Evolutionary conservation across 2,888 invertebrate species (phyloP).

Genomic region (Ectemnius cavifrons): DNA sequence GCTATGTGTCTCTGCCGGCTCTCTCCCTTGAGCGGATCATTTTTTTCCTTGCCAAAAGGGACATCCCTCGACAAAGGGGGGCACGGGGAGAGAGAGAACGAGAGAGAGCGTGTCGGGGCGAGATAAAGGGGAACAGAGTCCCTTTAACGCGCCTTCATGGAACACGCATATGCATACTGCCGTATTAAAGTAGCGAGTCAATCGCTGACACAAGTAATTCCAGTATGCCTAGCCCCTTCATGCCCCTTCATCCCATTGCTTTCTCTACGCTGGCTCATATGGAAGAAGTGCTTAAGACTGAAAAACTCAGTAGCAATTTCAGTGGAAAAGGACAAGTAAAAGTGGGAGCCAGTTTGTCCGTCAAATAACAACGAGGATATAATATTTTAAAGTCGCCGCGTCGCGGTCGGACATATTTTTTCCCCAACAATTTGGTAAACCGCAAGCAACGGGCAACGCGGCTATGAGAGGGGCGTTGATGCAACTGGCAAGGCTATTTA

Average conservation of each 20-base stretch:
- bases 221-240: neutral
- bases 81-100: slow-evolving; percentile 28
- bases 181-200: slow-evolving; percentile 56
- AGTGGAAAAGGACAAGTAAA: neutral
- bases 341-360: neutral
- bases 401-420: slow-evolving; percentile 24
- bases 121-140: slow-evolving; percentile 50
- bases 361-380: slow-evolving; percentile 14
- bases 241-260: neutral
- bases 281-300: too few species aligned
- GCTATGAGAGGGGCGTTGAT: slow-evolving; percentile 53
- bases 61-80: neutral
- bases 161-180: slow-evolving; percentile 46
- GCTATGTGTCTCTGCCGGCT: slow-evolving; percentile 50
- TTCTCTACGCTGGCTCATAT: too few species aligned
- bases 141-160: slow-evolving; percentile 71
- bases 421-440: slow-evolving; percentile 49
- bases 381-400: slow-evolving; percentile 20
- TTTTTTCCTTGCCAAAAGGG: slow-evolving; percentile 41
- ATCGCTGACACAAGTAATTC: slow-evolving; percentile 25
- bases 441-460: slow-evolving; percentile 36
- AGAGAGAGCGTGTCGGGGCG: slow-evolving; percentile 18
- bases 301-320: too few species aligned
- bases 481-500: slow-evolving; percentile 67
- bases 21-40: slow-evolving; percentile 58